These are phyloP conservation scores for Anthoscopus minutus DNA, from an alignment of 2,113 vertebrate genomes.

Conservation along the genomic window DNA sequence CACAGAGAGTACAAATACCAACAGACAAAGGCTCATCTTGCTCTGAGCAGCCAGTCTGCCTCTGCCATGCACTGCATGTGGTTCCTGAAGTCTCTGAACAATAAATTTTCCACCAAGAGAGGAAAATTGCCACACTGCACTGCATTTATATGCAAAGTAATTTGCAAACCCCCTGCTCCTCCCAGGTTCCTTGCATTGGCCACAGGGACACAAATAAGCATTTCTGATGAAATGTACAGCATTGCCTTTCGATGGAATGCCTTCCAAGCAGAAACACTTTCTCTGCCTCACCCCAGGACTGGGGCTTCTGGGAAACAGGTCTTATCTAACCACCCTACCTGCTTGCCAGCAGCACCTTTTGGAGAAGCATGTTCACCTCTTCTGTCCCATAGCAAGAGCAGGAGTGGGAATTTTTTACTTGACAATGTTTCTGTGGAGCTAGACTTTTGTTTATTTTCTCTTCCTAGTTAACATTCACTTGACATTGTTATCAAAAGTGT, in stretches of 20 bases:
- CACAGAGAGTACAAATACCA: background rate
- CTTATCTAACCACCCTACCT: background rate
- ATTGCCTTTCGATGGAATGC: background rate
- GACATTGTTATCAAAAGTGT: conserved; percentile 1
- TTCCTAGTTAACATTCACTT: background rate
- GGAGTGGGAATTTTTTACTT: background rate
- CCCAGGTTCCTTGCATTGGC: background rate
- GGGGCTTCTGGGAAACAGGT: background rate
- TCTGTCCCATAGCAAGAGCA: background rate
- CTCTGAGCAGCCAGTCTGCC: background rate
- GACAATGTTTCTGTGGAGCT: background rate
- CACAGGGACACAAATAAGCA: background rate
- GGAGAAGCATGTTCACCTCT: background rate
- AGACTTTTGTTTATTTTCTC: conserved; percentile 3
- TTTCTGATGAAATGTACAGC: background rate
- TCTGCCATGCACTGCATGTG: background rate
- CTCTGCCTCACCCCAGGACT: background rate
- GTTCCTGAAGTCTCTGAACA: background rate
- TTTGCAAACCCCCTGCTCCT: background rate
- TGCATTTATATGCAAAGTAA: background rate
- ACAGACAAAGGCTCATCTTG: background rate
- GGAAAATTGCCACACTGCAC: background rate
- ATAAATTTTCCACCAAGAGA: background rate
- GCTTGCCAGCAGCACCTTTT: background rate
- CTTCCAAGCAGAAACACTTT: background rate